Evolutionary conservation across 2,888 invertebrate species (phyloP).

Genomic region (Drosophila paranaensis): DNA sequence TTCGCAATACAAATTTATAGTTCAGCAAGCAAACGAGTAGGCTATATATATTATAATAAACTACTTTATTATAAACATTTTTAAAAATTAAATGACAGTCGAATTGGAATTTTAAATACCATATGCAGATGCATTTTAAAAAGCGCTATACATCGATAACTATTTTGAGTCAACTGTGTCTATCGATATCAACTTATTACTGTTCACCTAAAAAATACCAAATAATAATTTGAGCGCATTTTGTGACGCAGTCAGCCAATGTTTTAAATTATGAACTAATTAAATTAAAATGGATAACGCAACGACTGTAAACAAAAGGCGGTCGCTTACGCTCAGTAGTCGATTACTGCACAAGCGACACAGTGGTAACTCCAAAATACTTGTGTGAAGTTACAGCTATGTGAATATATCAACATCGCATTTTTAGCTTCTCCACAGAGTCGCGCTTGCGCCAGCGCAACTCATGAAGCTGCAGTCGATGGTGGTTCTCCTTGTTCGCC

Average conservation of each 20-base stretch:
- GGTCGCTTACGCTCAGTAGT: constrained; percentile 74
- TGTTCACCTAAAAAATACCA: constrained; percentile 31
- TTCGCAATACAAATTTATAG: too few species aligned
- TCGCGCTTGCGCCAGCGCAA: constrained; percentile 49
- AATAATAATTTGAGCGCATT: constrained; percentile 48
- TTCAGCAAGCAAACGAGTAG: neutral
- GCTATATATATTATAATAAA: neutral
- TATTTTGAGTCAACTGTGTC: neutral
- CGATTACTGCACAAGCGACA: constrained; percentile 73
- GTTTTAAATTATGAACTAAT: constrained; percentile 48
- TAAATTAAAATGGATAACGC: constrained; percentile 71
- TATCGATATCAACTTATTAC: constrained; percentile 19
- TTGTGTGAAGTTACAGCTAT: neutral
- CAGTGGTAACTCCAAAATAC: constrained; percentile 59
- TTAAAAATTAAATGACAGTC: neutral
- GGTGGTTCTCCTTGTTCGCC: constrained; percentile 41
- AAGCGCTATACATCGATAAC: neutral
- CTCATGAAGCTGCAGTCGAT: constrained; percentile 39
- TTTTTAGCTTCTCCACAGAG: constrained; percentile 74
- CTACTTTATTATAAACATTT: neutral
- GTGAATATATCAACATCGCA: neutral
- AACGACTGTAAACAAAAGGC: constrained; percentile 64
- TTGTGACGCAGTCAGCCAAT: constrained; percentile 23
- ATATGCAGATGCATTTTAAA: neutral
- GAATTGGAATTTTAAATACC: too few species aligned